Evolutionary conservation across 2,888 invertebrate genomes (phyloP).

Genomic region (Phengaris alcon): DNA sequence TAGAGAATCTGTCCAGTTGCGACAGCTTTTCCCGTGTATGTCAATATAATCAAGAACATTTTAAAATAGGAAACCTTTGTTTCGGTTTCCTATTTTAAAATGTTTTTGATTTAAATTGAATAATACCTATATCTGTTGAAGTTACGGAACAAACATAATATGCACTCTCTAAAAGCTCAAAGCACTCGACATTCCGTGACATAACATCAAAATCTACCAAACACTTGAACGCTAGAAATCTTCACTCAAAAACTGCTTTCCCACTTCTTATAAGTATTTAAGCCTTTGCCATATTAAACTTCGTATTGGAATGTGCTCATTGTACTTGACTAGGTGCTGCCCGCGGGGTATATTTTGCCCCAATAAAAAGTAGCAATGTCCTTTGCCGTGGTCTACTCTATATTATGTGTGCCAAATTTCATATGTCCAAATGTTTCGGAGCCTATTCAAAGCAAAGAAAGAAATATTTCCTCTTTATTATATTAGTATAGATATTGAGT

Average conservation of each 20-base stretch:
- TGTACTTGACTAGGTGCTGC: neutral
- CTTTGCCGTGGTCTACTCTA: too few species aligned
- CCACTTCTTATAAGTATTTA: neutral
- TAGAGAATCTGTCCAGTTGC: too few species aligned
- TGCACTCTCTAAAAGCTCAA: slow-evolving; percentile 7
- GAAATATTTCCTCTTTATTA: too few species aligned
- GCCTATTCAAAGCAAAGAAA: too few species aligned
- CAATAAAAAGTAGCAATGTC: too few species aligned
- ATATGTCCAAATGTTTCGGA: too few species aligned
- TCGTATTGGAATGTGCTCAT: neutral
- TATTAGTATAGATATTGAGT: too few species aligned
- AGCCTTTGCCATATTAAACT: neutral
- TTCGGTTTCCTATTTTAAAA: too few species aligned
- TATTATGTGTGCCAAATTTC: too few species aligned
- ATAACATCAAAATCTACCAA: slow-evolving; percentile 16
- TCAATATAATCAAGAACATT: neutral
- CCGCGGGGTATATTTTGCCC: too few species aligned
- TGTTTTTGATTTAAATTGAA: neutral
- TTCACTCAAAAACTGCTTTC: slow-evolving; percentile 12
- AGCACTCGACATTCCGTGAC: slow-evolving; percentile 20
- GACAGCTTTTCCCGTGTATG: neutral
- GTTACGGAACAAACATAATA: slow-evolving; percentile 12
- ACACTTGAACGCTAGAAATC: slow-evolving; percentile 19
- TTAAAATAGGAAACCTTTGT: neutral
- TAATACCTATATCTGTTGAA: slow-evolving; percentile 17